A percentile compares a stretch with the other conserved stretches of the same genome.
phyloP scores from a whole-genome alignment of 2,797 vertebrate species.

The Acestrorhynchus altus region DNA sequence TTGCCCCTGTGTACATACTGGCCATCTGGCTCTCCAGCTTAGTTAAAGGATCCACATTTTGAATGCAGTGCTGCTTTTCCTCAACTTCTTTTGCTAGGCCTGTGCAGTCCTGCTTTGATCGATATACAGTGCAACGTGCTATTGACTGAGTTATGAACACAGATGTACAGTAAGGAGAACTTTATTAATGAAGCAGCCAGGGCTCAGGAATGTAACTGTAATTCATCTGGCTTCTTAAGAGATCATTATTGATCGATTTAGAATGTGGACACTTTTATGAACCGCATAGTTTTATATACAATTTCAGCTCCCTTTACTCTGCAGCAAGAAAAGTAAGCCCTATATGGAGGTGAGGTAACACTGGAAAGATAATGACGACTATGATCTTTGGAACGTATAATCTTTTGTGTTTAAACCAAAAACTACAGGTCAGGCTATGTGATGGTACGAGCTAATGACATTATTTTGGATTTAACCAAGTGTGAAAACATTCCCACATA shows the following conservation, averaged over 20 bases:
- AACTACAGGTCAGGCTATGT: too few species aligned
- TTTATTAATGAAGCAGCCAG: background rate
- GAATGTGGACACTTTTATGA: slow-evolving; percentile 2
- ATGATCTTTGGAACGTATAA: too few species aligned
- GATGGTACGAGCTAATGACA: too few species aligned
- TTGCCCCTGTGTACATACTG: slow-evolving; percentile 26
- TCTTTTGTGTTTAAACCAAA: too few species aligned
- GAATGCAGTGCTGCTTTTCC: slow-evolving; percentile 15
- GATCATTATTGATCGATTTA: slow-evolving; percentile 10
- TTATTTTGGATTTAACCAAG: too few species aligned
- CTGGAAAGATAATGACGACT: too few species aligned
- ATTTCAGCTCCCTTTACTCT: background rate
- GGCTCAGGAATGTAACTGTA: background rate
- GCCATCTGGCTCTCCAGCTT: slow-evolving; percentile 45
- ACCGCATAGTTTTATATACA: background rate
- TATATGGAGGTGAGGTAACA: too few species aligned
- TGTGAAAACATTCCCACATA: too few species aligned
- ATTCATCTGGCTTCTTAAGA: background rate
- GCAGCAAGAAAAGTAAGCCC: background rate
- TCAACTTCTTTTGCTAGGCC: background rate
- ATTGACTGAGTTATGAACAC: background rate
- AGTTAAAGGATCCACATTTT: slow-evolving; percentile 23
- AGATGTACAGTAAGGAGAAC: background rate
- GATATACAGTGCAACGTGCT: background rate
- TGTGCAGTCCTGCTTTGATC: background rate